Conservation (phyloP, 2,888 invertebrate genomes). For the Drosophila formosana region DNA sequence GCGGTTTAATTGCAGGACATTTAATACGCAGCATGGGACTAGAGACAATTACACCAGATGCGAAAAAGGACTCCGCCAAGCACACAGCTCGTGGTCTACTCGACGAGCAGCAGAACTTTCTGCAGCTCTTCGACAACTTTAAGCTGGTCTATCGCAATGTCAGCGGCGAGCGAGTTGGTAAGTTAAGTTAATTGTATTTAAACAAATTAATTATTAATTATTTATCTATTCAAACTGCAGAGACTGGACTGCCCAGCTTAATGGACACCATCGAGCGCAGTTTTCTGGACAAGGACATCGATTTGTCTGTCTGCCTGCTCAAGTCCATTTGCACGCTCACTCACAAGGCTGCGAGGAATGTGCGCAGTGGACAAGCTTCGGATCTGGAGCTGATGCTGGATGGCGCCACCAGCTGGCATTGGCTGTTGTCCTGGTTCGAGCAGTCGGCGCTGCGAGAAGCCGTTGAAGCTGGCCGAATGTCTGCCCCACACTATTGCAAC, state of each 20-base stretch:
- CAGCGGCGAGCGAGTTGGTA: constrained; percentile 71
- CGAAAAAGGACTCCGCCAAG: background rate
- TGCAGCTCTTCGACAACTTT: constrained; percentile 67
- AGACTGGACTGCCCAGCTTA: constrained; percentile 70
- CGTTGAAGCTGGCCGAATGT: constrained; percentile 85
- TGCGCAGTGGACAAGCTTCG: constrained; percentile 82
- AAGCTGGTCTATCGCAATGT: constrained; percentile 78
- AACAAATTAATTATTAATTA: fast-evolving
- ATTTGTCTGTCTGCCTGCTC: constrained; percentile 88
- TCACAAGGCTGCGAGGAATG: constrained; percentile 82
- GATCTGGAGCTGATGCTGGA: constrained; percentile 86
- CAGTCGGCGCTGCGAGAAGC: constrained; percentile 86
- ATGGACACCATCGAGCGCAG: constrained; percentile 86
- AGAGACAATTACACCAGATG: constrained; percentile 44
- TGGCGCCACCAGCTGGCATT: constrained; percentile 85
- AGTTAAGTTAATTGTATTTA: constrained; percentile 4
- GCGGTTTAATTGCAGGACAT: constrained; percentile 64
- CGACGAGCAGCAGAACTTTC: constrained; percentile 39
- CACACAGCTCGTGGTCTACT: constrained; percentile 30
- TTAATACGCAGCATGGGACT: constrained; percentile 66
- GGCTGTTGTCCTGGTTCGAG: constrained; percentile 85
- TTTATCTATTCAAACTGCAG: constrained; percentile 43
- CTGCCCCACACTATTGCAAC: constrained; percentile 81
- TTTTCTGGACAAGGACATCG: constrained; percentile 87
- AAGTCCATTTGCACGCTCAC: constrained; percentile 87